These are phyloP conservation scores for Nothoprocta pentlandii DNA, from an alignment of 2,113 vertebrate species.

Conservation along the genomic window DNA sequence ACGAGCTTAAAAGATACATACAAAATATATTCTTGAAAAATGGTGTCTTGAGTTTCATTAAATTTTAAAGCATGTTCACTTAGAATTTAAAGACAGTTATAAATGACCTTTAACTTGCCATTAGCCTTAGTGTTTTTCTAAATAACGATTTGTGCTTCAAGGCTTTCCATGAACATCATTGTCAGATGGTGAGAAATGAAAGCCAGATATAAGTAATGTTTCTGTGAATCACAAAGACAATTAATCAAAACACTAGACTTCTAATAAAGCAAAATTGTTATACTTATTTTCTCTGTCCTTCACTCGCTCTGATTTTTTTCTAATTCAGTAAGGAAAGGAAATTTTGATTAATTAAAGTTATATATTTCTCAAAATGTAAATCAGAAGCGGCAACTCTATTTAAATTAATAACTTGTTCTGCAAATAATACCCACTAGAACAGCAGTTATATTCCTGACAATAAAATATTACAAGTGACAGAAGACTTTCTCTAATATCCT, in stretches of 20 bases:
- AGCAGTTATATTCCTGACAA: neutral
- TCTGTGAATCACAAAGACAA: neutral
- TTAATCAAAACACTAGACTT: neutral
- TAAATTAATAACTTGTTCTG: neutral
- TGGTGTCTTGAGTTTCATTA: neutral
- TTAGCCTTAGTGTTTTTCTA: neutral
- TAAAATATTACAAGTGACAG: neutral
- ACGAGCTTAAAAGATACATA: neutral
- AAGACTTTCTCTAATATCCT: neutral
- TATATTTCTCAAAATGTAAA: neutral
- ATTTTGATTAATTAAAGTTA: neutral
- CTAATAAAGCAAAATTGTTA: neutral
- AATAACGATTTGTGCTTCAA: slow-evolving; percentile 7
- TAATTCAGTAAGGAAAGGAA: neutral
- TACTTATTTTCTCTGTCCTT: neutral
- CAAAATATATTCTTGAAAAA: neutral
- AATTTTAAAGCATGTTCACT: slow-evolving; percentile 9
- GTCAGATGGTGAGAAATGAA: slow-evolving; percentile 6
- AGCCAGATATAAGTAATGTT: neutral
- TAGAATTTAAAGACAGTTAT: slow-evolving; percentile 6
- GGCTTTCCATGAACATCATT: neutral
- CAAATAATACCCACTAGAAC: neutral
- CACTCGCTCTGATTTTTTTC: neutral
- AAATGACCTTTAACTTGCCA: neutral
- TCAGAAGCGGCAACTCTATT: neutral